Conservation (phyloP, 2,113 vertebrate species). For the Sinocyclocheilus rhinocerous region DNA sequence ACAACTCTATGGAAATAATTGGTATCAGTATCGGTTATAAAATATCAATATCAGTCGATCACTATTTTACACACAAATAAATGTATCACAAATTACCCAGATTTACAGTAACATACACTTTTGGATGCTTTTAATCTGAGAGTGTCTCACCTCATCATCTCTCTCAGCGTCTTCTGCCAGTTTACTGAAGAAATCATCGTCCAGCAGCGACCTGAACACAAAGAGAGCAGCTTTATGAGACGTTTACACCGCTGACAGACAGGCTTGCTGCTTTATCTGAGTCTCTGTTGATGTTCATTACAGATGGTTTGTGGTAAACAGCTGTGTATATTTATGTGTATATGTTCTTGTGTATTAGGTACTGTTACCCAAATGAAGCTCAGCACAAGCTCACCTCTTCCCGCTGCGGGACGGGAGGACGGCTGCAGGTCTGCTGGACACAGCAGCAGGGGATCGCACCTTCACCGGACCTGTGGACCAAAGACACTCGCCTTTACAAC, state of each 20-base stretch:
- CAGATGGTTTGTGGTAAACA: neutral
- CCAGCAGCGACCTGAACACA: constrained; percentile 70
- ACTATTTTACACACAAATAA: too few relatives aligned
- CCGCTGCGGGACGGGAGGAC: constrained; percentile 37
- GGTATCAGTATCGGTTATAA: too few relatives aligned
- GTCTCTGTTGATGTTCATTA: neutral
- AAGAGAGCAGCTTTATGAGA: neutral
- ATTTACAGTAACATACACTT: too few relatives aligned
- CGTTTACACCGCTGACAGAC: neutral
- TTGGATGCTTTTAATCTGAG: neutral
- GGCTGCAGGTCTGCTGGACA: constrained; percentile 14
- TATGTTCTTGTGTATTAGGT: neutral
- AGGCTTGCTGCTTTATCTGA: neutral
- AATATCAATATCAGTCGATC: too few relatives aligned
- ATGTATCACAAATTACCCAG: too few relatives aligned
- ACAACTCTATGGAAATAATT: too few relatives aligned
- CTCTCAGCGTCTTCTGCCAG: constrained; percentile 68
- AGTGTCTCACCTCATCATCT: constrained; percentile 65
- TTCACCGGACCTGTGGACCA: constrained; percentile 57
- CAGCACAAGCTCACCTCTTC: constrained; percentile 62
- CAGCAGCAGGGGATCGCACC: constrained; percentile 32
- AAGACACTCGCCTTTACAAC: neutral
- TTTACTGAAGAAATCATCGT: constrained; percentile 75
- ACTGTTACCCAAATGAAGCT: neutral
- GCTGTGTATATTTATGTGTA: too few relatives aligned